Conservation (phyloP, 2,888 invertebrate species). For the Melinopterus prodromus region DNA sequence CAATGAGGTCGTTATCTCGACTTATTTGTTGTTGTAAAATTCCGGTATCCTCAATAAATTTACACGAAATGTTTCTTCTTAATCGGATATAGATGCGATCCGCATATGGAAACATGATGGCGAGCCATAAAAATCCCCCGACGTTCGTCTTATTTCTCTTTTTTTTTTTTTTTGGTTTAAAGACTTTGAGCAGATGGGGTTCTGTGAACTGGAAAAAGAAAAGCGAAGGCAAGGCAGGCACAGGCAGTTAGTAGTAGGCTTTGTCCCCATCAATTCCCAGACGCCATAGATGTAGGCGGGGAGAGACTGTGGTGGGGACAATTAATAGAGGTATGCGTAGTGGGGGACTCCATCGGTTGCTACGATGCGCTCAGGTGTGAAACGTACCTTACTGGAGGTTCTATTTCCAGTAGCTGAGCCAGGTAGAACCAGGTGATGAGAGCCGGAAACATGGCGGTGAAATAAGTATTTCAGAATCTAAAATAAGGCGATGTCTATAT, state of each 20-base stretch:
- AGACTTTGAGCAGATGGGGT: conserved; percentile 4
- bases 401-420: not conserved
- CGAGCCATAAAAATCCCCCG: not conserved
- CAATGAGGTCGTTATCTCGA: conserved; percentile 4
- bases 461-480: not conserved
- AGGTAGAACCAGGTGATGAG: not conserved
- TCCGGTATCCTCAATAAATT: conserved; percentile 4
- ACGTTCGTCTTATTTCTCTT: not conserved
- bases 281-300: conserved; percentile 36
- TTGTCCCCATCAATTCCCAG: conserved; percentile 11
- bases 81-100: not conserved
- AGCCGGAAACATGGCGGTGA: not conserved
- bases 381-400: not conserved
- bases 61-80: not conserved
- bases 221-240: not conserved
- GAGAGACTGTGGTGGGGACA: conserved; percentile 29
- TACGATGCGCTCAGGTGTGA: not conserved
- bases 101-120: not conserved
- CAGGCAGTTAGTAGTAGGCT: not conserved
- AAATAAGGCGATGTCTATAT: no score
- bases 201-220: not conserved
- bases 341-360: not conserved
- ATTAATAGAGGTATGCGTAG: not conserved
- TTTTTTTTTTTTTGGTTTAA: not conserved
- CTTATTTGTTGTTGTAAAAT: conserved; percentile 4